A percentile compares a stretch with the other conserved stretches of the same genome.
Conservation (phyloP, 2,888 invertebrate genomes). For the Drosophila testacea region DNA sequence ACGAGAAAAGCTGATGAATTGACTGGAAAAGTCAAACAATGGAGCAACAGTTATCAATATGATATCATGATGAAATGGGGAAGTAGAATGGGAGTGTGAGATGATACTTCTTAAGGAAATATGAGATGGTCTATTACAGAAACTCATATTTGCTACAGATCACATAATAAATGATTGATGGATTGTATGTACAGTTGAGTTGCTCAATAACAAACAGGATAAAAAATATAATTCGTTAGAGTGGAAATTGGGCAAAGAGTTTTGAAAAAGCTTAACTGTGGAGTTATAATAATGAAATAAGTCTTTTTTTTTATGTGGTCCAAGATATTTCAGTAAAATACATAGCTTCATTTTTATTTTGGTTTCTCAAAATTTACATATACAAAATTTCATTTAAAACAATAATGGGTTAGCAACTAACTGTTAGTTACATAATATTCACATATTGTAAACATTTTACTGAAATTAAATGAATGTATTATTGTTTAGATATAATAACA, state of each 20-base stretch:
- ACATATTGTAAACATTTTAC: too few relatives aligned
- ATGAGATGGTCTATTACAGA: constrained; percentile 9
- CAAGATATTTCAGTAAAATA: too few relatives aligned
- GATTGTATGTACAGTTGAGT: background rate
- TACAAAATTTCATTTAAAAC: too few relatives aligned
- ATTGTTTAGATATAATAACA: too few relatives aligned
- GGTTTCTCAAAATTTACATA: too few relatives aligned
- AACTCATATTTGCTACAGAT: background rate
- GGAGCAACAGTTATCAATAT: constrained; percentile 23
- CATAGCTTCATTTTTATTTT: too few relatives aligned
- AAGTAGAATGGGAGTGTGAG: background rate
- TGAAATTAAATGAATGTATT: too few relatives aligned
- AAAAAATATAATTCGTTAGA: background rate
- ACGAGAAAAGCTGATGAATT: constrained; percentile 8
- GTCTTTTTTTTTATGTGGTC: too few relatives aligned
- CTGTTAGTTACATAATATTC: too few relatives aligned
- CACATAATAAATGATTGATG: constrained; percentile 2
- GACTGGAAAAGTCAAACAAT: constrained; percentile 13
- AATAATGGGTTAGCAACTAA: too few relatives aligned
- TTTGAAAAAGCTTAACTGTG: background rate
- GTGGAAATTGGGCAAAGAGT: background rate
- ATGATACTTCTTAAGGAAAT: constrained; percentile 11
- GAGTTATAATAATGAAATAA: too few relatives aligned
- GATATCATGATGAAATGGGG: background rate
- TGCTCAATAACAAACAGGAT: background rate